Base-by-base conservation (phyloP, 2,888 invertebrate species). In the Epiperipatus broadwayi region DNA sequence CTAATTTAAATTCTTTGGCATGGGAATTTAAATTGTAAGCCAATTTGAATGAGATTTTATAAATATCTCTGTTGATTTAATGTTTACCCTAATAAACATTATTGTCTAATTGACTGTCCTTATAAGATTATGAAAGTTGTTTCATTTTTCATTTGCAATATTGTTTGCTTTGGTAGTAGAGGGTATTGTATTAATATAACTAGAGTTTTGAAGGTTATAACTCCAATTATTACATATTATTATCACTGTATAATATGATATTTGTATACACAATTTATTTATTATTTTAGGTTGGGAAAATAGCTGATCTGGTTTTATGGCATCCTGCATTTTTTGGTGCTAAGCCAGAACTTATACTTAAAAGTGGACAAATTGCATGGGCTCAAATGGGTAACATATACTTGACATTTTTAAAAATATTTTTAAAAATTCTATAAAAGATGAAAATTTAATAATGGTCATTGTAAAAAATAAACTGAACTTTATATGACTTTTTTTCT, bases 231-330 rank as follows among this genome's bases (percentile, higher is more conserved):
- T 3, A n/a, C n/a, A n/a, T n/a, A n/a, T n/a, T n/a, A n/a, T n/a
- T n/a, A n/a, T n/a, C n/a, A n/a, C n/a, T n/a, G 21, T 8, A 25
- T 5, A 28, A 10, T 8, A 25, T 10, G 25, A 8, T n/a, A 10
- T 25, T 25, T 25, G n/a, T n/a, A n/a, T n/a, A n/a, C n/a, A n/a
- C n/a, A n/a, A 21, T 21, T 22, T 30, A 12, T 25, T 19, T 14
- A 7, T 29, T 8, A 7, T 38, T 47, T 14, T 39, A 56, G 55
- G 39, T 36, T 8, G 52, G 51, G 2, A 56, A 56, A 37, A 40
- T 57, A 42, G 57, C 57, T 19, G 57, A 57, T 41, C 34, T 57
- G 15, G 55, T 56, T 5, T 39, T 57, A 8, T 57, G 57, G 56
- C 46, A 51, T 33, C 56, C 56, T 4, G 53, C 50, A 5, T 56